A percentile compares a stretch with the other conserved stretches of the same genome.
These are phyloP conservation scores for Ruditapes philippinarum DNA, from an alignment of 1,140 invertebrate species.

Conservation along the genomic window DNA sequence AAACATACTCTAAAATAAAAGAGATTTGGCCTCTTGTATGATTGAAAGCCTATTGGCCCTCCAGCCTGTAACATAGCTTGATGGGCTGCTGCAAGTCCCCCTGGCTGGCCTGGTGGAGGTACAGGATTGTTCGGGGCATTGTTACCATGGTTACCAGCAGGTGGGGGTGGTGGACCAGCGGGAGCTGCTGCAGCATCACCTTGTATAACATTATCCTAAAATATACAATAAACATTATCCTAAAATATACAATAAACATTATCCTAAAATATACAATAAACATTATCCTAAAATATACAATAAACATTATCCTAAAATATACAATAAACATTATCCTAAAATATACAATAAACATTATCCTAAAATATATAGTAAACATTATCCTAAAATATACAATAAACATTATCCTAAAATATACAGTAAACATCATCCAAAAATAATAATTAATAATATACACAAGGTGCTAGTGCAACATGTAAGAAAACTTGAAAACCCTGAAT, in stretches of 20 bases:
- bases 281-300: too few relatives aligned
- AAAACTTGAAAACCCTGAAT: too few relatives aligned
- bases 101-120: conserved; percentile 69
- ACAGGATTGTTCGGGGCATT: conserved; percentile 44
- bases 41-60: conserved; percentile 91
- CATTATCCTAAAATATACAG: conserved; percentile 75
- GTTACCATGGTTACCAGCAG: conserved; percentile 40
- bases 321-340: too few relatives aligned
- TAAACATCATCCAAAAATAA: neutral
- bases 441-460: neutral
- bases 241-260: too few relatives aligned
- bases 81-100: conserved; percentile 87
- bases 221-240: too few relatives aligned
- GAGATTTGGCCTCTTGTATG: conserved; percentile 94
- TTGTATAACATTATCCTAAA: conserved; percentile 78
- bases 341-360: too few relatives aligned
- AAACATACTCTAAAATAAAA: conserved; percentile 92
- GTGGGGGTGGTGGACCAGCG: neutral
- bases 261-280: conserved; percentile 92
- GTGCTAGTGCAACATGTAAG: neutral
- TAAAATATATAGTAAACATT: too few relatives aligned
- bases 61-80: conserved; percentile 88
- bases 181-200: conserved; percentile 73
- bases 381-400: too few relatives aligned
- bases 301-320: too few relatives aligned